These are phyloP conservation scores for Acomys russatus DNA, from an alignment of 2,797 vertebrate genomes.

Conservation along the genomic window DNA sequence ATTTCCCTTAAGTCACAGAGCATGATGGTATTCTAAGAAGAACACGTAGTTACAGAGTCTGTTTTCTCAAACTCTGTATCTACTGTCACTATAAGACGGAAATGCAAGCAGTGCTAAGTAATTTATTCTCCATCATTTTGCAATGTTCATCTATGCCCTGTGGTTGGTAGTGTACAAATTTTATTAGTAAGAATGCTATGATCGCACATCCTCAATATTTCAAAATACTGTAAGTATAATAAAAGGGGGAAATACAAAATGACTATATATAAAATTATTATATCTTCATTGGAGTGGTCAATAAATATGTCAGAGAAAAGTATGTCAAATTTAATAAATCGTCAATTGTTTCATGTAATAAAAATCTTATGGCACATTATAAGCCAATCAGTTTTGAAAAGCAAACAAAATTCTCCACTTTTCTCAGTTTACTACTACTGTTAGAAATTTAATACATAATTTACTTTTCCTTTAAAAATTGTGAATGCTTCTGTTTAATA, in stretches of 20 bases:
- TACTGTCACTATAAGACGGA: background rate
- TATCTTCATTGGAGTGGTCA: slow-evolving; percentile 2
- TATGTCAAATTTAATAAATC: background rate
- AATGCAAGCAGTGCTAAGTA: background rate
- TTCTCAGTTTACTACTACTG: background rate
- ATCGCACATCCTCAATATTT: background rate
- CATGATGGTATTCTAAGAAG: background rate
- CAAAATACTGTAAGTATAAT: background rate
- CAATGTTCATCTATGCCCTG: background rate
- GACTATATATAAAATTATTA: background rate
- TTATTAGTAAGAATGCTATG: background rate
- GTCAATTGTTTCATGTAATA: background rate
- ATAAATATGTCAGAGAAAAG: background rate
- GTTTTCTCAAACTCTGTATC: background rate
- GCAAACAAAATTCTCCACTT: background rate
- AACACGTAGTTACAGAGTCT: background rate
- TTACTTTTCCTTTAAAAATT: slow-evolving; percentile 12
- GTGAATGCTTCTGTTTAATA: background rate
- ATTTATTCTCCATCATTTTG: background rate
- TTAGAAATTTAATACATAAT: background rate
- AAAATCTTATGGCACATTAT: background rate
- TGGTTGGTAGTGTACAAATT: background rate
- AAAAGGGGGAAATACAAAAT: slow-evolving; percentile 30
- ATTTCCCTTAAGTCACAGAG: background rate
- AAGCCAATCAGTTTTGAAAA: slow-evolving; percentile 11